A percentile compares a stretch with the other conserved stretches of the same genome.
Evolutionary conservation across 1,140 invertebrate genomes (phyloP).

Genomic region (Trachymyrmex cornetzi): DNA sequence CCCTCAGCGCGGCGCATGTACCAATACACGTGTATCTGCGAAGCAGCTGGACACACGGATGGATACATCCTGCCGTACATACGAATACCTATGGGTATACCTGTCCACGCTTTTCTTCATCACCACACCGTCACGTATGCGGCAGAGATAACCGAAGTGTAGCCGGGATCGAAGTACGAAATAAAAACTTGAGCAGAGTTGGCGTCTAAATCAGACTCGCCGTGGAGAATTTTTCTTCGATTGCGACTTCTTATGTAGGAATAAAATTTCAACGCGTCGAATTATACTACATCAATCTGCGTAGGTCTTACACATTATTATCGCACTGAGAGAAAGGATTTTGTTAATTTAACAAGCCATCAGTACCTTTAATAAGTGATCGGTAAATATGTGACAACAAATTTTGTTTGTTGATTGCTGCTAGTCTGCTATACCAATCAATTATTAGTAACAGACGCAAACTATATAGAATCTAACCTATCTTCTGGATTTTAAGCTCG

Average conservation of each 20-base stretch:
- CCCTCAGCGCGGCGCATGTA: slow-evolving; percentile 41
- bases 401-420: no score
- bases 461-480: no score
- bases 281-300: background rate
- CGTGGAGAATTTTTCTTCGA: slow-evolving; percentile 26
- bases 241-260: background rate
- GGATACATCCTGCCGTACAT: background rate
- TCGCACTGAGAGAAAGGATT: no score
- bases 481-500: no score
- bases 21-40: slow-evolving; percentile 12
- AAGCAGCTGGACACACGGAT: slow-evolving; percentile 54
- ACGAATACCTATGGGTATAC: slow-evolving; percentile 60
- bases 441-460: no score
- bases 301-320: background rate
- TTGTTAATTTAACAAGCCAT: no score
- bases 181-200: slow-evolving; percentile 9
- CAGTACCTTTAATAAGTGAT: no score
- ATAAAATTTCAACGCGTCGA: background rate
- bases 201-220: slow-evolving; percentile 48
- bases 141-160: slow-evolving; percentile 22
- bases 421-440: no score
- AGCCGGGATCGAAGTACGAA: slow-evolving; percentile 29
- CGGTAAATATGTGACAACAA: no score
- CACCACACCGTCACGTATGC: slow-evolving; percentile 74
- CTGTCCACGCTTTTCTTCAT: slow-evolving; percentile 74